Percentiles rank a stretch among this genome's conserved stretches.
These are phyloP conservation scores for Drosophila setifemur DNA, from an alignment of 1,140 invertebrate species.

Conservation along the genomic window DNA sequence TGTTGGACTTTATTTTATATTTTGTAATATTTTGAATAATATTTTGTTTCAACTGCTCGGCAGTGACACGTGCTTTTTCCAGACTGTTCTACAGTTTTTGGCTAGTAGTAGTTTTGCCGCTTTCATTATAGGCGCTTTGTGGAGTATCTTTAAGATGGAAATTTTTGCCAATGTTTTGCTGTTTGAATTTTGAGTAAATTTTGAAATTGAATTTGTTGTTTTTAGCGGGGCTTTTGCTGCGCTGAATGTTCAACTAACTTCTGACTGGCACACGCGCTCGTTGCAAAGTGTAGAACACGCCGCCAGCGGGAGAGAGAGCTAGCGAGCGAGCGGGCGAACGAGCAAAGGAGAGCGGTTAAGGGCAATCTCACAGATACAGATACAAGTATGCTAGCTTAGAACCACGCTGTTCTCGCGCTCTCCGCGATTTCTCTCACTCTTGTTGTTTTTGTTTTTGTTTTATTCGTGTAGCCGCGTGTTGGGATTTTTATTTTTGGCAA, in stretches of 20 bases:
- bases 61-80: conserved; percentile 38
- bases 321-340: conserved; percentile 11
- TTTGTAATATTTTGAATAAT: not conserved
- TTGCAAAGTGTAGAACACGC: conserved; percentile 51
- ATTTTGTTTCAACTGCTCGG: conserved; percentile 23
- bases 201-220: not conserved
- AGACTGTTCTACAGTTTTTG: not conserved
- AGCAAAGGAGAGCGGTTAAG: conserved; percentile 33
- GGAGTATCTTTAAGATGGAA: not conserved
- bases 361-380: conserved; percentile 52
- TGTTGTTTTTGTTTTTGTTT: too few species aligned
- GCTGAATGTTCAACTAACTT: conserved; percentile 46
- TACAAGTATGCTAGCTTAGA: conserved; percentile 2
- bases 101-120: not conserved
- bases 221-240: conserved; percentile 40
- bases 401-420: conserved; percentile 4
- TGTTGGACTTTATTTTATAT: not conserved
- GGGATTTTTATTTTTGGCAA: conserved; percentile 70
- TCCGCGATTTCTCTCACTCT: conserved; percentile 4
- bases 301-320: conserved; percentile 26
- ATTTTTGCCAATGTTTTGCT: not conserved
- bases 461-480: conserved; percentile 56
- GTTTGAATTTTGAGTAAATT: not conserved
- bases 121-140: conserved; percentile 12
- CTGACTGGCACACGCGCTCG: conserved; percentile 40